Percentiles rank a stretch among this genome's conserved stretches.
phyloP scores from a whole-genome alignment of 2,797 vertebrate genomes.

The Phrynocephalus vlangalii region DNA sequence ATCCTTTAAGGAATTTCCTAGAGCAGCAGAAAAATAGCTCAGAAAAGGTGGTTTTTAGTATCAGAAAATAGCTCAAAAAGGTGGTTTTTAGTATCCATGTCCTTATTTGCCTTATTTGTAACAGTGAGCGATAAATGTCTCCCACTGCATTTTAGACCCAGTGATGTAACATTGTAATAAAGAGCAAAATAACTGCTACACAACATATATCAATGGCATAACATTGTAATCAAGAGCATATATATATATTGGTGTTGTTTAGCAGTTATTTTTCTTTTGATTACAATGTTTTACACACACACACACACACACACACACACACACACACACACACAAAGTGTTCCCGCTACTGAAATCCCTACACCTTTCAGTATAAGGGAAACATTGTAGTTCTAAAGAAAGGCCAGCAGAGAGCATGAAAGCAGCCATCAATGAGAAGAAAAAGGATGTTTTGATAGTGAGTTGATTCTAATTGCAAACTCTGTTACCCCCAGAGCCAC shows the following conservation, averaged over 20 bases:
- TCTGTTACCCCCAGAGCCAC: background rate
- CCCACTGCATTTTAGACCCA: background rate
- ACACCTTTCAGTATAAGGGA: background rate
- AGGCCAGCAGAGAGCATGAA: conserved; percentile 48
- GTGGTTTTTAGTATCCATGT: too few species aligned
- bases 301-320: too few species aligned
- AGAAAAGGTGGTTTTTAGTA: too few species aligned
- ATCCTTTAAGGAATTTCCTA: background rate
- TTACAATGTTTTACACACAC: too few species aligned
- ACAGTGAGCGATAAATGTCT: background rate
- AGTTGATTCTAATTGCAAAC: background rate
- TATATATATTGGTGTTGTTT: too few species aligned
- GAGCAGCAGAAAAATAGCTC: background rate
- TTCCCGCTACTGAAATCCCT: background rate
- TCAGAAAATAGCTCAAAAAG: background rate
- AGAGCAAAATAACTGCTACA: background rate
- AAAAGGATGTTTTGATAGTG: background rate
- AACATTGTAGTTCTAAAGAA: conserved; percentile 5
- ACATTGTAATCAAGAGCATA: too few species aligned
- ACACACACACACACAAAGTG: background rate
- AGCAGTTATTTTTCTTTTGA: too few species aligned
- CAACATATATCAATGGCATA: background rate
- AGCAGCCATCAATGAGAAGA: background rate
- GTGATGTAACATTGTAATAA: background rate
- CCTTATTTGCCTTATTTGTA: background rate